These are phyloP conservation scores for Sminthurinus aureus DNA, from an alignment of 2,888 invertebrate species.

Conservation along the genomic window DNA sequence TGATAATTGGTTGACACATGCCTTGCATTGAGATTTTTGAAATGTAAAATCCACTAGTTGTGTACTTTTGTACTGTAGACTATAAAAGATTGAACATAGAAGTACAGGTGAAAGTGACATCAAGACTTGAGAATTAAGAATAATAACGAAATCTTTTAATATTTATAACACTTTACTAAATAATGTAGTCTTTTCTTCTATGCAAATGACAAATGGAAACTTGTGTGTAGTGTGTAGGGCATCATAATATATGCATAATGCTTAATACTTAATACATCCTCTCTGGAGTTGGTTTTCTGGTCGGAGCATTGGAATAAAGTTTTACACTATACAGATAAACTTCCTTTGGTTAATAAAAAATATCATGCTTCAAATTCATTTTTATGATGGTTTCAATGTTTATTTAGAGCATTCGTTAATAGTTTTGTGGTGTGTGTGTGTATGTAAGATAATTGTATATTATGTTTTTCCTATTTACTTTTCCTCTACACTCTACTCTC, in stretches of 20 bases:
- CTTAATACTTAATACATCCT: too few species aligned
- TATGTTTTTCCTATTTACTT: neutral
- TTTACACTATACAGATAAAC: neutral
- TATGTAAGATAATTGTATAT: neutral
- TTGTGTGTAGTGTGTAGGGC: too few species aligned
- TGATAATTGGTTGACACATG: neutral
- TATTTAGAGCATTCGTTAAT: neutral
- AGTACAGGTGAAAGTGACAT: too few species aligned
- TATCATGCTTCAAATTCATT: neutral
- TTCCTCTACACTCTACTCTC: too few species aligned
- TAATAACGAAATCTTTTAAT: too few species aligned
- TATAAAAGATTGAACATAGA: neutral
- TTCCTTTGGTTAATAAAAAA: too few species aligned
- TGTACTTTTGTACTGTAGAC: neutral
- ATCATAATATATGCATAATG: too few species aligned
- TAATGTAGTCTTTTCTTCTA: too few species aligned
- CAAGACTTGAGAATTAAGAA: too few species aligned
- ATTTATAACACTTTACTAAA: too few species aligned
- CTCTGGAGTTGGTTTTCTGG: neutral
- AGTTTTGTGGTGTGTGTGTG: neutral
- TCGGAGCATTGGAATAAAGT: neutral
- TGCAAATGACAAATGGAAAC: too few species aligned
- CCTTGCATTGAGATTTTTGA: neutral
- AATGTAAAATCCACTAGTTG: neutral
- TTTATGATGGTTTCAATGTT: neutral